Evolutionary conservation across 2,113 vertebrate genomes (phyloP).

Genomic region (Aythya baeri): DNA sequence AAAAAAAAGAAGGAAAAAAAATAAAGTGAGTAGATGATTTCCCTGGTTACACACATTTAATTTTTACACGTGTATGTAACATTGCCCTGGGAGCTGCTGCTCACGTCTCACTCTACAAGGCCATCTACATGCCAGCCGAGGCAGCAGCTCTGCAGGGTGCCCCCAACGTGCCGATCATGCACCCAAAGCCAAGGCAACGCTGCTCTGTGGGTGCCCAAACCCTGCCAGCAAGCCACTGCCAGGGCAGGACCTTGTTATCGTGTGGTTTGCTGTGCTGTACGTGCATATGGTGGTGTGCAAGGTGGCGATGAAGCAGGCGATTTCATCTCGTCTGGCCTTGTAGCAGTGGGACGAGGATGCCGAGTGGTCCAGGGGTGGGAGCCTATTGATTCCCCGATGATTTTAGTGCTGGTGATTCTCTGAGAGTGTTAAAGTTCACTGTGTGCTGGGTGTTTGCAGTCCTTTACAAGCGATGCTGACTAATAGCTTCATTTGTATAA

Average conservation of each 20-base stretch:
- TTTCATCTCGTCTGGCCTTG: rapidly evolving
- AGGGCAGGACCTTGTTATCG: background rate
- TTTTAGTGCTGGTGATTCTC: background rate
- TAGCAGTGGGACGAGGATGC: background rate
- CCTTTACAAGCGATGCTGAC: background rate
- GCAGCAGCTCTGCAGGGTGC: background rate
- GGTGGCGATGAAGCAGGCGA: background rate
- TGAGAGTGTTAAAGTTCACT: background rate
- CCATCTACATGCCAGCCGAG: background rate
- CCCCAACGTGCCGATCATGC: too few species aligned
- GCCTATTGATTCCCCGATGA: background rate
- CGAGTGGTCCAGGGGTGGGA: rapidly evolving
- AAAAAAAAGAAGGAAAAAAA: background rate
- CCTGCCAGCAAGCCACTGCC: too few species aligned
- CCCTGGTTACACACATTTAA: background rate
- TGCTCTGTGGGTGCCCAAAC: too few species aligned
- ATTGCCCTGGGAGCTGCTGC: background rate
- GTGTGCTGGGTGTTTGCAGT: background rate
- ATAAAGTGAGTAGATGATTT: background rate
- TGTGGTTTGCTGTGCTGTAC: rapidly evolving
- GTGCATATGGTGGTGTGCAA: background rate
- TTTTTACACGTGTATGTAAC: background rate
- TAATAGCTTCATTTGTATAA: background rate
- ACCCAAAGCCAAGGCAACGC: too few species aligned
- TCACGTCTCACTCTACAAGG: background rate